Conservation (phyloP, 1,140 invertebrate genomes). For the Chionoecetes opilio region DNA sequence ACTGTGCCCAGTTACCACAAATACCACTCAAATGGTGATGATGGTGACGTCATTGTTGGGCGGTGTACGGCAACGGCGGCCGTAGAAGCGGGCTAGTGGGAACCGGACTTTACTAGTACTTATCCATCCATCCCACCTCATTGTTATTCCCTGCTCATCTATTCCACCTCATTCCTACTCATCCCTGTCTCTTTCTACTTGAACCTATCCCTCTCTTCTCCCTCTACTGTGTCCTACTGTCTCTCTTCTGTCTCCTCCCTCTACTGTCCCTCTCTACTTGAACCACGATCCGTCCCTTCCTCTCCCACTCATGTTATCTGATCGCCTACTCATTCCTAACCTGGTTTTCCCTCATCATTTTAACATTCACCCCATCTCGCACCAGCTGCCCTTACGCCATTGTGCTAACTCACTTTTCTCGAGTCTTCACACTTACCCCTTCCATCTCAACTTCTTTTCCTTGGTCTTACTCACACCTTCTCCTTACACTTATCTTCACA, state of each 20-base stretch:
- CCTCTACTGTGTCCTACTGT: not conserved
- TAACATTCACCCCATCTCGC: not conserved
- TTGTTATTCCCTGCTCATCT: no score
- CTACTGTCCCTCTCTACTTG: not conserved
- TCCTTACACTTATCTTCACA: not conserved
- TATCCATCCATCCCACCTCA: no score
- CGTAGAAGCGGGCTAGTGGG: no score
- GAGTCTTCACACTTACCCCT: no score
- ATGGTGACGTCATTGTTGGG: no score
- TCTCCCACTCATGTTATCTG: not conserved
- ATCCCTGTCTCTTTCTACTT: not conserved
- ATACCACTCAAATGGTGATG: no score
- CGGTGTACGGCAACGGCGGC: no score
- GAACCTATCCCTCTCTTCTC: not conserved
- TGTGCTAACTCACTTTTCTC: not conserved
- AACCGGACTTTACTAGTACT: no score
- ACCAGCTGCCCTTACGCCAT: not conserved
- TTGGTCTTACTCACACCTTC: no score
- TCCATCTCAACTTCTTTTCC: no score
- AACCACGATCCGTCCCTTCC: not conserved
- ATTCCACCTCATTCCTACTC: not conserved
- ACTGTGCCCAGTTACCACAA: no score
- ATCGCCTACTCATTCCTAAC: not conserved
- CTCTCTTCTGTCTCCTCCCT: not conserved
- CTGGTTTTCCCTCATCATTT: not conserved